Evolutionary conservation across 2,888 invertebrate genomes (phyloP), one percentile per base, ranked within the genome.

Genomic region (Cryptocephalus moraei): DNA sequence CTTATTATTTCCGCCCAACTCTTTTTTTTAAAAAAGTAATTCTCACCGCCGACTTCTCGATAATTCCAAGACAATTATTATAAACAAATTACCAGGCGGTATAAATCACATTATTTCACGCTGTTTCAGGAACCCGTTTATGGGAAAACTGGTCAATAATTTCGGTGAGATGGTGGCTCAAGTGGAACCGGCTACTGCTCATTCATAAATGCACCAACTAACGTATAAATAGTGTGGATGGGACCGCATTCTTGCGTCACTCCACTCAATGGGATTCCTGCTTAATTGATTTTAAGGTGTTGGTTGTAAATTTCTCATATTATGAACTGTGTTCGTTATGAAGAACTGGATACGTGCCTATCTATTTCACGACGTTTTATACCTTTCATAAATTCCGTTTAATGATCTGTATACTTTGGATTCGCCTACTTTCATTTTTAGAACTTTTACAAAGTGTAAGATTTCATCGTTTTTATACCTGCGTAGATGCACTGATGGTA

Each of bases 51-150:
- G 22, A 22, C 22, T 22, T 36, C 12, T 36, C 36, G 31, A 42
- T 48, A 38, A 51, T 36, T 36, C 53, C 48, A 43, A 51, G 52
- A 59, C 60, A 59, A 59, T 62, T 56, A 59, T 57, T 61, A 56
- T 59, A 59, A 61, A 62, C 64, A 61, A 62, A 62, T 62, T 61
- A 63, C 46, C 56, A 52, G 56, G 50, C 49, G 45, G 46, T 52
- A 58, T 65, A 65, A 64, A 63, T 65, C 62, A 61, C 58, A 56
- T 59, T 56, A 62, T 62, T 62, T 62, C 64, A 62, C 57, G 63
- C 65, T 64, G 65, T 60, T 60, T 61, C 57, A 61, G 57, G 56
- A 63, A 62, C 36, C 12, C 36, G 36, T 36, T 36, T 36, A 36
- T 36, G 36, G 36, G 36, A 12, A 6, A 22, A 22, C 22, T 22